A percentile compares a stretch with the other conserved stretches of the same genome.
Conservation (phyloP, 2,113 vertebrate genomes). For the Rhineura floridana region DNA sequence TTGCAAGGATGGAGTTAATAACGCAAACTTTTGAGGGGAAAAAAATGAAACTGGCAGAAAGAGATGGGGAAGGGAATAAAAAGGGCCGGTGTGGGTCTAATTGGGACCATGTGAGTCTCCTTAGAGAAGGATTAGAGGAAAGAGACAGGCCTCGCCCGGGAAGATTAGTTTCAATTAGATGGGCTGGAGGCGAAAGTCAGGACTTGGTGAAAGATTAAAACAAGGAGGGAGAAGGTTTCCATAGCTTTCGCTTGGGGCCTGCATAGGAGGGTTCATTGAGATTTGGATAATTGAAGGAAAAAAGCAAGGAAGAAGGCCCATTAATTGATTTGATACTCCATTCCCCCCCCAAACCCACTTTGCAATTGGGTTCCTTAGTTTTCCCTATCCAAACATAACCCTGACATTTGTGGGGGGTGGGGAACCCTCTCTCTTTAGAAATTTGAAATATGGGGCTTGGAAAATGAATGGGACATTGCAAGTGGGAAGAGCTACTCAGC, state of each 20-base stretch:
- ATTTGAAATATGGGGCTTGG: not conserved
- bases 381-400: not conserved
- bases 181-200: conserved; percentile 92
- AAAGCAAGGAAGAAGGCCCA: conserved; percentile 66
- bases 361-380: accelerated
- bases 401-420: too few relatives aligned
- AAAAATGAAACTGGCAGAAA: conserved; percentile 85
- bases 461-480: not conserved
- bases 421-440: not conserved
- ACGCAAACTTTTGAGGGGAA: conserved; percentile 84
- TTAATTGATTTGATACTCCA: conserved; percentile 75
- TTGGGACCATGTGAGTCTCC: conserved; percentile 98
- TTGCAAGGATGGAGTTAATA: conserved; percentile 95
- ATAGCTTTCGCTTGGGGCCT: conserved; percentile 75
- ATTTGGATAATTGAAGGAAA: conserved; percentile 81
- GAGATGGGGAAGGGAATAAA: conserved; percentile 84
- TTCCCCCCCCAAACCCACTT: conserved; percentile 20
- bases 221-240: conserved; percentile 84
- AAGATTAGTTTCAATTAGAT: conserved; percentile 99
- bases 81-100: conserved; percentile 88
- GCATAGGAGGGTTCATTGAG: conserved; percentile 75
- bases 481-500: not conserved
- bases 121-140: conserved; percentile 88
- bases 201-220: conserved; percentile 86
- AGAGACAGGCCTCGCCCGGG: conserved; percentile 94